Evolutionary conservation across 2,888 invertebrate species (phyloP), one percentile per base, ranked within the genome.

Genomic region (Thecocarcelia acutangulata): DNA sequence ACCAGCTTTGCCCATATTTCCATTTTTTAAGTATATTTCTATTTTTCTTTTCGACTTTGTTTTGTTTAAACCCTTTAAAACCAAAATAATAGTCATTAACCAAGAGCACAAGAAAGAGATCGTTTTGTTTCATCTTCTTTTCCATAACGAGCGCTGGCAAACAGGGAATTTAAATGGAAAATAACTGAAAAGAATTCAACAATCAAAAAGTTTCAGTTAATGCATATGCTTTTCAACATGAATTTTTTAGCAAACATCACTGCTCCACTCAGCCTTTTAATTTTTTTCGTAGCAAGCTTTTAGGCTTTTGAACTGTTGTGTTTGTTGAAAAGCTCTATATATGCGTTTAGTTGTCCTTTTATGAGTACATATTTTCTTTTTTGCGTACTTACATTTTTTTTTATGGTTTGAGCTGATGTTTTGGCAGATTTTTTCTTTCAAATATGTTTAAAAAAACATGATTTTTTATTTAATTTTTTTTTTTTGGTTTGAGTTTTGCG

Each of bases 281-380:
- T 46, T 63, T 66, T 75, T 80, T 70, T 44, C 24, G 12, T 15
- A 72, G 76, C 17, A 59, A 72, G 72, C 76, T 76, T 80, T 80
- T 76, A 76, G 76, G 76, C 80, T 59, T 54, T 64, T 24, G 64
- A 28, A 46, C 17, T 28, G 13, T 28, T 46, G n/a, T 15, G 24
- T 61, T 44, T 61, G 28, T 21, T n/a, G n/a, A 15, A 3, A 13
- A 5, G 24, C 37, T 69, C 9, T 24, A 28, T 33, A 33, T 46
- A 12, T 61, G 19, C 15, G 37, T 63, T 24, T 37, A 8, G 8
- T 24, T 46, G 37, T 37, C 4, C 42, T 11, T 63, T 8, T 46
- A 33, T 46, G 13, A 11, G 6, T 9, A 9, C 33, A 33, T 33
- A 8, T 9, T 33, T 33, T 33, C 33, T 73, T 28, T n/a, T 72